These are phyloP conservation scores for Holcopasites calliopsidis DNA, from an alignment of 1,140 invertebrate genomes.

Conservation along the genomic window DNA sequence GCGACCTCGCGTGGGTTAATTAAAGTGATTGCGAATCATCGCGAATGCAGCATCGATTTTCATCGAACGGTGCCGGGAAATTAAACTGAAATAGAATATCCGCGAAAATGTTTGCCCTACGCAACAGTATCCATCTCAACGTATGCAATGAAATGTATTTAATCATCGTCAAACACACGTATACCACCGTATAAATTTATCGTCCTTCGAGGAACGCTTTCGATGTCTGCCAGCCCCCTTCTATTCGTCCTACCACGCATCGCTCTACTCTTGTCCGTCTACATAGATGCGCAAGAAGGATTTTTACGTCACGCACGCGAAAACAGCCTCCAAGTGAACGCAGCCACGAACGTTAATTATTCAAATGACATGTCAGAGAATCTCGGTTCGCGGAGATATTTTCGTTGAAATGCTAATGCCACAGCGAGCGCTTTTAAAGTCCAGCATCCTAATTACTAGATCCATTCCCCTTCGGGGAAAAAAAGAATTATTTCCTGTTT, in stretches of 20 bases:
- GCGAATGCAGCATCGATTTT: not conserved
- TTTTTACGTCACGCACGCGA: not conserved
- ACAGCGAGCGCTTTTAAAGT: not conserved
- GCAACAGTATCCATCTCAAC: too few species aligned
- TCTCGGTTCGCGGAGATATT: not conserved
- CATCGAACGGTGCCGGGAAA: not conserved
- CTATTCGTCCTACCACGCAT: too few species aligned
- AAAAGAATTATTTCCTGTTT: too few species aligned
- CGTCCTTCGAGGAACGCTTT: too few species aligned
- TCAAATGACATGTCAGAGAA: not conserved
- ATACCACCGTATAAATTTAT: too few species aligned
- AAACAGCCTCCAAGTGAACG: not conserved
- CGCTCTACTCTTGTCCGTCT: not conserved
- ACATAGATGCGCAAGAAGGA: not conserved
- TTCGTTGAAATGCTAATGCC: not conserved
- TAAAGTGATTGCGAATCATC: not conserved
- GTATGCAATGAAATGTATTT: not conserved
- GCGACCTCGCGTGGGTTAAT: not conserved
- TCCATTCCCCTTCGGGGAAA: not conserved
- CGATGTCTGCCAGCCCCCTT: too few species aligned
- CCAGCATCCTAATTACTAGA: not conserved
- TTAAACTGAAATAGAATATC: not conserved
- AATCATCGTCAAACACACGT: not conserved
- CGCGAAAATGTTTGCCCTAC: too few species aligned
- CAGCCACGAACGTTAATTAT: constrained; percentile 7